Base-by-base conservation (phyloP, 2,888 invertebrate species). In the Apamea anceps region DNA sequence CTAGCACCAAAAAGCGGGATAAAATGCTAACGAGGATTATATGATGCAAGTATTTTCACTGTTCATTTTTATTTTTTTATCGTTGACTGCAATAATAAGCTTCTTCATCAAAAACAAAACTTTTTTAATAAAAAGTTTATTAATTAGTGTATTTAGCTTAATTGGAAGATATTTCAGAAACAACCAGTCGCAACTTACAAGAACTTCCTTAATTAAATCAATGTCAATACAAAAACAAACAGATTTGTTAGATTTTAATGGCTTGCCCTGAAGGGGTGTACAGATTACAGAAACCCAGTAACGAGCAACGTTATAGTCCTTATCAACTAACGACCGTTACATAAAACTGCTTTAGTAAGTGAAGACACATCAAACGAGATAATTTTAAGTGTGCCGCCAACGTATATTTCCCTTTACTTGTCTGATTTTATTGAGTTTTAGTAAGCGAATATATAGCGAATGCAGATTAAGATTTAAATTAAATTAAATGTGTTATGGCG, bases 231-330 rank as follows among this genome's bases (percentile, higher is more conserved):
- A 68, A 65, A 82, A 57, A 70, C 37, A 42, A 74, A 81, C 70
- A 48, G 6, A 65, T 45, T 48, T 68, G 15, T 63, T 48, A 42
- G 4, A 57, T 62, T 67, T 67, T 77, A 70, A 77, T 60, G 72
- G 63, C 75, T 67, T 75, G 10, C 28, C n/a, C 18, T 66, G 13
- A 80, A 32, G 65, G 51, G 6, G 10, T 57, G 51, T 51, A 54
- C 28, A 72, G 54, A 54, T 81, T 77, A 67, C 65, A 54, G 60
- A 54, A 45, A 45, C 15, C 54, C 42, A 51, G 77, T 77, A 82
- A 82, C 63, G 65, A 82, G 72, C 68, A 63, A 32, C 32, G 6
- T 65, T 48, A 63, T 25, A 32, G 57, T 21, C 57, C 60, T 77
- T 63, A 65, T 72, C 57, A 51, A 32, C 62, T 72, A 82, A 77